Base-by-base conservation (phyloP, 2,888 invertebrate species). In the Hirtodrosophila alboralis region DNA sequence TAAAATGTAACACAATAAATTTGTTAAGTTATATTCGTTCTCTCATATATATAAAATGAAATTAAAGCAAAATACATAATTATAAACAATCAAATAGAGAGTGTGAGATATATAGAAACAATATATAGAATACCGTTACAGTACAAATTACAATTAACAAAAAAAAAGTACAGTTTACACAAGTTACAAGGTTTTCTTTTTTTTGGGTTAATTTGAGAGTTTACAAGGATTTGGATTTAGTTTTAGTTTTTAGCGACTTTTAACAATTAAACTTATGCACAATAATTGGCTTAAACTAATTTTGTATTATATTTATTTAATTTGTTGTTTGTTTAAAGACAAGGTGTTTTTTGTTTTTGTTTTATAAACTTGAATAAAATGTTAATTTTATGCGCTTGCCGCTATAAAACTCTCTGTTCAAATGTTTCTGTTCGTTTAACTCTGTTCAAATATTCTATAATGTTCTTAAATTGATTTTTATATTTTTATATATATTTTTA, bases 1-100 rank as follows among this genome's bases (percentile, higher is more conserved):
- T 72, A 49, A 84, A 84, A 75, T 84, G 84, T 76, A 76, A 72
- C 77, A 74, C 70, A 70, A 74, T 76, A 54, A 66, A 47, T 44
- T 76, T 72, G 67, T 72, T 73, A 76, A 76, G 57, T 73, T 72
- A 72, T 75, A 65, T 63, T 63, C 54, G 69, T 58, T 69, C 45
- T 38, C 61, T 28, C 51, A 23, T 74, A 47, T 28, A 41, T 40
- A 44, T n/a, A n/a, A n/a, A n/a, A n/a, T n/a, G n/a, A 45, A 56
- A 53, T 59, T 72, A 75, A 76, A 73, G 67, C 67, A 58, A 75
- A 68, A 58, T 60, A 75, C 66, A 67, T n/a, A n/a, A n/a, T n/a
- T n/a, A 31, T 47, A 56, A 36, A 56, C 60, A 48, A 57, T 51
- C 31, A 59, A 23, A 14, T 26, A 16, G 48, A 48, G 51, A 47